Percentiles rank a stretch among this genome's conserved stretches.
These are phyloP conservation scores for Drosophila subobscura DNA, from an alignment of 1,140 invertebrate species.

Conservation along the genomic window DNA sequence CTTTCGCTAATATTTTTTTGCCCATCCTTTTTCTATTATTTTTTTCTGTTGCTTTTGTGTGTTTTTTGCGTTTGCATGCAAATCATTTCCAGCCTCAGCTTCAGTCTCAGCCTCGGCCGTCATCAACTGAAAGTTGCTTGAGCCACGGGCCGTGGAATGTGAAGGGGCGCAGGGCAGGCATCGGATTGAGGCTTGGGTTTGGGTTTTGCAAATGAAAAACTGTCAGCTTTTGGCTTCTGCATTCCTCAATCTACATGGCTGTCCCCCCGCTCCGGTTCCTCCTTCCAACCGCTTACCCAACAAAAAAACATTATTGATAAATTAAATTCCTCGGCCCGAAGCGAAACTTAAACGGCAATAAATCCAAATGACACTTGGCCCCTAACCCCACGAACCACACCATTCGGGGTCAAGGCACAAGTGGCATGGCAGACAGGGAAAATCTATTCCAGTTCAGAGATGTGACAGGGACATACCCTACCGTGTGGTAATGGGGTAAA, in stretches of 20 bases:
- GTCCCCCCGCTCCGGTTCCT: constrained; percentile 13
- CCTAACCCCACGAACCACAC: background rate
- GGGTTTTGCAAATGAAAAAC: constrained; percentile 31
- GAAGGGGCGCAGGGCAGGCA: background rate
- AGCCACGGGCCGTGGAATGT: constrained; percentile 12
- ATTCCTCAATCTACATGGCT: constrained; percentile 15
- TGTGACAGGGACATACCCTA: constrained; percentile 18
- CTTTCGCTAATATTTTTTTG: no score
- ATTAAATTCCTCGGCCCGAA: constrained; percentile 65
- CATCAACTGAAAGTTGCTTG: constrained; percentile 16
- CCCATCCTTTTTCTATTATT: no score
- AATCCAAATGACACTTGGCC: constrained; percentile 51
- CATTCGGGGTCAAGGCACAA: constrained; percentile 36
- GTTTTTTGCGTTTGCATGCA: constrained; percentile 27
- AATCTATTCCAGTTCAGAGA: constrained; percentile 36
- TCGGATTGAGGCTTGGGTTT: background rate
- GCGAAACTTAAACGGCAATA: constrained; percentile 46
- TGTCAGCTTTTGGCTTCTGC: constrained; percentile 37
- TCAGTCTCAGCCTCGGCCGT: constrained; percentile 38
- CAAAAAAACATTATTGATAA: constrained; percentile 63
- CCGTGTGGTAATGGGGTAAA: constrained; percentile 2
- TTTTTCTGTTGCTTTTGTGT: background rate
- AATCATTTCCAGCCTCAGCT: constrained; percentile 15
- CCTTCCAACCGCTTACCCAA: no score
- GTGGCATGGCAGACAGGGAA: constrained; percentile 6